These are phyloP conservation scores for Diogma glabrata DNA, from an alignment of 2,888 invertebrate species.

Conservation along the genomic window DNA sequence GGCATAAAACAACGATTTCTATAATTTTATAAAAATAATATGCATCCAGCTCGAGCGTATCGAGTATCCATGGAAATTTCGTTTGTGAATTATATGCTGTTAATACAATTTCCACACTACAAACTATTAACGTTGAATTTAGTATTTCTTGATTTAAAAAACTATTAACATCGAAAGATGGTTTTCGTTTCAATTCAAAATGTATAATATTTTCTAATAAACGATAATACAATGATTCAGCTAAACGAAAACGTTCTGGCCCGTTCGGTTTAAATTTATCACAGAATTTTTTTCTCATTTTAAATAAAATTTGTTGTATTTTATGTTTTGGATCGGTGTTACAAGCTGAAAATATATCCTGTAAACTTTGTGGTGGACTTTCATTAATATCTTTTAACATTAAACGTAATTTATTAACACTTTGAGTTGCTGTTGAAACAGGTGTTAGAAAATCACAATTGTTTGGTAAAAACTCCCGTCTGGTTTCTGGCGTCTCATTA, in stretches of 20 bases:
- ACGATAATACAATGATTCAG: conserved; percentile 75
- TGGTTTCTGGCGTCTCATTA: conserved; percentile 75
- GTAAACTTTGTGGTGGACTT: conserved; percentile 52
- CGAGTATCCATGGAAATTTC: conserved; percentile 84
- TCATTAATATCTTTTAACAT: conserved; percentile 56
- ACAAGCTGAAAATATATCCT: conserved; percentile 34
- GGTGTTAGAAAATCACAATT: conserved; percentile 50
- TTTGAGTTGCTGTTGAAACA: conserved; percentile 75
- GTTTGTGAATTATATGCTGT: conserved; percentile 78
- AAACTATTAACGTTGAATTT: conserved; percentile 76
- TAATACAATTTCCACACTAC: conserved; percentile 84
- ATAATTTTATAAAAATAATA: conserved; percentile 95
- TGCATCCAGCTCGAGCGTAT: conserved; percentile 67
- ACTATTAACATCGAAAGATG: conserved; percentile 30
- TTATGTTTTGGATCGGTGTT: conserved; percentile 35
- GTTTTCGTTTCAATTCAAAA: conserved; percentile 63
- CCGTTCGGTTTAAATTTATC: conserved; percentile 38
- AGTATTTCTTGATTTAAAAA: conserved; percentile 65
- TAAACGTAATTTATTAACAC: conserved; percentile 62
- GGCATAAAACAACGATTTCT: conserved; percentile 80
- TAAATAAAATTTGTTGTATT: conserved; percentile 46
- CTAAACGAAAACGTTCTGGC: conserved; percentile 56
- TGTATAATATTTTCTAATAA: conserved; percentile 74
- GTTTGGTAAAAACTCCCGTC: conserved; percentile 57
- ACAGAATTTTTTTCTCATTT: conserved; percentile 44